A percentile compares a stretch with the other conserved stretches of the same genome.
Evolutionary conservation across 92 coral and sea anemone genomes (phyloP).

Genomic region (Umimayanthus kanabou): DNA sequence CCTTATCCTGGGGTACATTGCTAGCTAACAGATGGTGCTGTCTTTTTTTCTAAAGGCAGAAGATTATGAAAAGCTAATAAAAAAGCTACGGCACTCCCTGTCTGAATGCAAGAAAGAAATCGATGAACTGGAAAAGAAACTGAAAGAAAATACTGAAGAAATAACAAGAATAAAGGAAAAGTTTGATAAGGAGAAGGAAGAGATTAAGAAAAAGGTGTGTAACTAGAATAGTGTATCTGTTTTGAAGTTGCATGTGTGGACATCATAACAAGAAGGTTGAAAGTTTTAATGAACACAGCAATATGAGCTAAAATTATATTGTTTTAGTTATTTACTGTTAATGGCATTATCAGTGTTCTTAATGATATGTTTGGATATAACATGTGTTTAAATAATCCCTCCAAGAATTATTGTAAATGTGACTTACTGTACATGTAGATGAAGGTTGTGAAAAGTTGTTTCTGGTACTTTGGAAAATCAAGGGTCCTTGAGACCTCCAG

Average conservation of each 20-base stretch:
- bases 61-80: constrained; percentile 8
- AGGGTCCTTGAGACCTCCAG: no score
- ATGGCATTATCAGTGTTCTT: no score
- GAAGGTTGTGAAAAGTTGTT: no score
- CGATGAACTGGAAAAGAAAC: constrained; percentile 12
- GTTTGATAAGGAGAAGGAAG: constrained; percentile 20
- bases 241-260: background rate
- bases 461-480: no score
- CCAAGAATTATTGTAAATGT: no score
- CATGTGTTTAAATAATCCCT: no score
- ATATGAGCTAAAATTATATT: no score
- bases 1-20: no score
- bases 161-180: background rate
- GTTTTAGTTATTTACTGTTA: no score
- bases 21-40: background rate
- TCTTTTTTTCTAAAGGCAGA: constrained; percentile 22
- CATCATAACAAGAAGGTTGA: background rate
- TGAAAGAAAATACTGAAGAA: constrained; percentile 27
- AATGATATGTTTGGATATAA: no score
- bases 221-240: background rate
- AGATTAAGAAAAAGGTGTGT: constrained; percentile 11
- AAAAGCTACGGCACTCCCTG: constrained; percentile 2
- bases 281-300: no score
- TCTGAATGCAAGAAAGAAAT: constrained; percentile 11
- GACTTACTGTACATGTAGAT: no score